Evolutionary conservation across 2,113 vertebrate genomes (phyloP), one percentile per base, ranked within the genome.

Genomic region (Apus apus): DNA sequence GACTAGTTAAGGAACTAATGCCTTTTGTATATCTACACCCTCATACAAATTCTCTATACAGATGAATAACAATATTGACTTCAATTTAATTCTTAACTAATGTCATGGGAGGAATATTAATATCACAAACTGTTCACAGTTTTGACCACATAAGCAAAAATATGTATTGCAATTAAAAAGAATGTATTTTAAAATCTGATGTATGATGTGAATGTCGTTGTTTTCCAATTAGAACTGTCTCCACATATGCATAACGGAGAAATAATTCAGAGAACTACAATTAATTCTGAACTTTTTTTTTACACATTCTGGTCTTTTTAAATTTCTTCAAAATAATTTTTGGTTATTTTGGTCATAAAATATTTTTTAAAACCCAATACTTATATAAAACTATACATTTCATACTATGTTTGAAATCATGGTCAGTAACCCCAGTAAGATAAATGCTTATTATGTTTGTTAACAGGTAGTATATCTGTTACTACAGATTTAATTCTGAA

Each of bases 331-430:
- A 66, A 82, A 66, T 21, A 62, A 2, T 22, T 56, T 48, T 30
- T 30, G 6, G 15, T 74, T 66, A 34, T 58, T 78, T 36, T 6
- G 6, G 13, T 4, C 6, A 65, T 22, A 65, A 80, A 83, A 60
- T 18, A 72, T 30, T 83, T 62, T 25, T 0, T 1, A 34, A 57
- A 62, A 3, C 8, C 4, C 3, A 66, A 36, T 6, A 48, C 4
- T 23, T 36, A 6, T 22, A 50, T 30, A 34, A 70, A 70, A 7
- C 6, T 0, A 0, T 70, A 34, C 4, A 34, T 65, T 34, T 70
- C 36, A 64, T 76, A 30, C n/a, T n/a, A 9, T 45, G 3, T 64
- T 45, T 89, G 43, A 58, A 94, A 89, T 56, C 5, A 45, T 38
- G 18, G 7, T 68, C 14, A n/a, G 21, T 60, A 76, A 68, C 15